Evolutionary conservation across 2,113 vertebrate species (phyloP), one percentile per base, ranked within the genome.

Genomic region (Coreoperca whiteheadi): DNA sequence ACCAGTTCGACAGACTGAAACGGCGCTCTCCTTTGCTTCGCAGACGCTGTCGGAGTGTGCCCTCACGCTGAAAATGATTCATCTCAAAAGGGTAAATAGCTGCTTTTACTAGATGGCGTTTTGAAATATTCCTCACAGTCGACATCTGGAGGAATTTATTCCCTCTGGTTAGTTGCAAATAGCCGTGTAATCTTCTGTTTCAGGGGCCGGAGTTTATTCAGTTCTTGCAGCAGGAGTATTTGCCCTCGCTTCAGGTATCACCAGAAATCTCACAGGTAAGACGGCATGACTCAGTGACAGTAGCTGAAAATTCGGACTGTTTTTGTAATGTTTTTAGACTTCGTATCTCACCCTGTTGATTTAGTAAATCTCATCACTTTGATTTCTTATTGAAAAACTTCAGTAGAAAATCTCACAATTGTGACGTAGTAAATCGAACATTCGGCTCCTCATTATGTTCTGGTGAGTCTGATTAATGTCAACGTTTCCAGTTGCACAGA

Each of bases 21-120:
- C 23, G 0, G 0, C 9, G 0, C 4, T 4, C 1, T 6, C 1
- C 32, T 70, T 4, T 83, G 70, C 50, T 20, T 91, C 89, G 21
- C 93, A 99, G 98, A 97, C 98, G 81, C 95, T 99, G 92, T 97
- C 98, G 0, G 98, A 99, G 86, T 98, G 97, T 75, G 96, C 98
- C 0, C 92, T 99, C 80, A 99, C 98, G 0, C 95, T 99, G 86
- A 99, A 99, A 92, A 99, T 96, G 81, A 98, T 99, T 95, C 97
- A 99, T 96, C 96, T 98, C 92, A 99, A 97, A 95, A 95, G 97
- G 96, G 98, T 99, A 94, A 82, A 14, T n/a, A n/a, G n/a, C 34
- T 0, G 37, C 6, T 39, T 21, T 12, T 16, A 3, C 3, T 7
- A 8, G 0, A 14, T 21, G 1, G 14, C 8, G 48, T 18, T 3